Evolutionary conservation across 2,113 vertebrate genomes (phyloP).

Genomic region (Indri indri): DNA sequence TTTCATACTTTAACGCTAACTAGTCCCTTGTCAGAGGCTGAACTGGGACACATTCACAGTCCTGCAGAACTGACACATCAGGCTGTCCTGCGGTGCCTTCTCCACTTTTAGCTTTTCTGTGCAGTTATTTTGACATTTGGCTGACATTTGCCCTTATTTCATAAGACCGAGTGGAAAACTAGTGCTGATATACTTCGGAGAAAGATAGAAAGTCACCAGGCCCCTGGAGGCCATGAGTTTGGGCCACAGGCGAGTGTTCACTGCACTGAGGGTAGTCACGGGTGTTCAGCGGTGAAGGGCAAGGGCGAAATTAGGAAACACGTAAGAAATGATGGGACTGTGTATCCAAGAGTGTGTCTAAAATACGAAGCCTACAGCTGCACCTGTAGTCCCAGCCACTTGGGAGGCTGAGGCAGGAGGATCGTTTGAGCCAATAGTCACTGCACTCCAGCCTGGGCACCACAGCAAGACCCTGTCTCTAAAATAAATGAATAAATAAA

Average conservation of each 20-base stretch:
- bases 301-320: no score
- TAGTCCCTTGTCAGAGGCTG: background rate
- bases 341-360: background rate
- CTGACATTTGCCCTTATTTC: background rate
- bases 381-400: background rate
- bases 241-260: background rate
- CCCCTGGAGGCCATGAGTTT: background rate
- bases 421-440: background rate
- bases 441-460: background rate
- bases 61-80: background rate
- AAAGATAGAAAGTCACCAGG: background rate
- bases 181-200: background rate
- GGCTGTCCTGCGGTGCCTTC: background rate
- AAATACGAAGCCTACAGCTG: background rate
- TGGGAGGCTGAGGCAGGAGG: background rate
- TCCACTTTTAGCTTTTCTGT: background rate
- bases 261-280: background rate
- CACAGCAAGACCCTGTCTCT: background rate
- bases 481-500: background rate
- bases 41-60: background rate
- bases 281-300: no score
- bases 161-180: background rate
- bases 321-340: background rate
- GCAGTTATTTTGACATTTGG: background rate
- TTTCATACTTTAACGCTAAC: background rate